Conservation (phyloP, 2,797 vertebrate genomes). For the Phylloscopus collybita region DNA sequence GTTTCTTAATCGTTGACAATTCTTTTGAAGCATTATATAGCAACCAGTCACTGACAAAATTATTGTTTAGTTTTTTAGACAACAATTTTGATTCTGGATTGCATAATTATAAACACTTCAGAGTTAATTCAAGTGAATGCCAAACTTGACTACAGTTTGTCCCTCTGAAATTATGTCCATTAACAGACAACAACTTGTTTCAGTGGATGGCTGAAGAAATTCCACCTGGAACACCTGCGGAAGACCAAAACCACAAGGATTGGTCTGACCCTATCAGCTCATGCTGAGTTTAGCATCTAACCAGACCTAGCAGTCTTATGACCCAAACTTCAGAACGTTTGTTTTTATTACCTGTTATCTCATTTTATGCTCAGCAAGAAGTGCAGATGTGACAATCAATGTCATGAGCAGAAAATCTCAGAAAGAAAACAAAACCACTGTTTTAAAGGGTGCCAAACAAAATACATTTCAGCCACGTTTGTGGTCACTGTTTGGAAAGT, state of each 20-base stretch:
- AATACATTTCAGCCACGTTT: not conserved
- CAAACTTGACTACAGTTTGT: not conserved
- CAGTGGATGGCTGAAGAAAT: not conserved
- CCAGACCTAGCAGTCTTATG: not conserved
- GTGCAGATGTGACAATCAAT: not conserved
- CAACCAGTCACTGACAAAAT: not conserved
- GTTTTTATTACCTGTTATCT: not conserved
- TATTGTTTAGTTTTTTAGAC: not conserved
- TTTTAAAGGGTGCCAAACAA: not conserved
- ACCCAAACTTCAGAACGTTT: not conserved
- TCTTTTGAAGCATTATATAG: not conserved
- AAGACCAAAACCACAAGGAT: not conserved
- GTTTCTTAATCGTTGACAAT: not conserved
- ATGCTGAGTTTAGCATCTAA: not conserved
- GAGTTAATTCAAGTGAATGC: not conserved
- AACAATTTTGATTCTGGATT: not conserved
- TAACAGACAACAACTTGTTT: not conserved
- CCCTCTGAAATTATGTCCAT: not conserved
- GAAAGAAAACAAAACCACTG: not conserved
- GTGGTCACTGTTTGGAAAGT: not conserved
- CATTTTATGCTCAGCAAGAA: not conserved
- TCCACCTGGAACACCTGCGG: not conserved
- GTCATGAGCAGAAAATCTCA: accelerated
- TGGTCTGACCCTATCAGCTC: not conserved
- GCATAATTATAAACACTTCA: not conserved